phyloP scores from a whole-genome alignment of 2,888 invertebrate genomes.

The Heptascelio sp. region DNA sequence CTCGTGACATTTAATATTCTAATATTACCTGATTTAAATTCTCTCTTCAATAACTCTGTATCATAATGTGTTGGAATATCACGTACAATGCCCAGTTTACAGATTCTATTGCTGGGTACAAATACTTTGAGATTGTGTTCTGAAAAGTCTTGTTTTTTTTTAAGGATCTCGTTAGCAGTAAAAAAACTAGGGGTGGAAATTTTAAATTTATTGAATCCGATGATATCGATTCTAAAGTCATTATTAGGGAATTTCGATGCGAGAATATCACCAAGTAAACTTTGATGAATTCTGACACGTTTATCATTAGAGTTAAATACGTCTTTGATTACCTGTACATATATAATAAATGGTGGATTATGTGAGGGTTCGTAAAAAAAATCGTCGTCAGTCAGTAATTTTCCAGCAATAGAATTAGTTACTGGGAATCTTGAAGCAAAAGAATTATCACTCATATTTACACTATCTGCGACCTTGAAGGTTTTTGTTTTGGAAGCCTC shows the following conservation, averaged over 20 bases:
- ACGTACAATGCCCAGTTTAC: not conserved
- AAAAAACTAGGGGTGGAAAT: not conserved
- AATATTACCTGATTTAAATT: not conserved
- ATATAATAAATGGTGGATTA: no score
- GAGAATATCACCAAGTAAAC: not conserved
- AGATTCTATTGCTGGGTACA: not conserved
- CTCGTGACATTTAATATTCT: not conserved
- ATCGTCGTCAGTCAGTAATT: no score
- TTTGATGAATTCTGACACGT: no score
- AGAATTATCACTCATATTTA: no score
- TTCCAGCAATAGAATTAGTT: no score
- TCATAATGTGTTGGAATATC: not conserved
- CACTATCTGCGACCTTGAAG: no score
- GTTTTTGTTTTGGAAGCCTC: no score
- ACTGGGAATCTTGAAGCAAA: no score
- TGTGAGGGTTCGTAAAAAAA: no score
- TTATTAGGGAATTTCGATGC: not conserved
- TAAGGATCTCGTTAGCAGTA: not conserved
- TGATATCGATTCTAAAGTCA: not conserved
- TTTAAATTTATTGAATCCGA: slow-evolving; percentile 2
- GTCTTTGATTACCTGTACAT: no score
- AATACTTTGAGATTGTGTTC: not conserved
- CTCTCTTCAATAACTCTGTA: not conserved
- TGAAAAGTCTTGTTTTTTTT: no score
- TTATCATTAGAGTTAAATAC: no score